Evolutionary conservation across 2,797 vertebrate genomes (phyloP), one percentile per base, ranked within the genome.

Genomic region (Acanthornis magna): DNA sequence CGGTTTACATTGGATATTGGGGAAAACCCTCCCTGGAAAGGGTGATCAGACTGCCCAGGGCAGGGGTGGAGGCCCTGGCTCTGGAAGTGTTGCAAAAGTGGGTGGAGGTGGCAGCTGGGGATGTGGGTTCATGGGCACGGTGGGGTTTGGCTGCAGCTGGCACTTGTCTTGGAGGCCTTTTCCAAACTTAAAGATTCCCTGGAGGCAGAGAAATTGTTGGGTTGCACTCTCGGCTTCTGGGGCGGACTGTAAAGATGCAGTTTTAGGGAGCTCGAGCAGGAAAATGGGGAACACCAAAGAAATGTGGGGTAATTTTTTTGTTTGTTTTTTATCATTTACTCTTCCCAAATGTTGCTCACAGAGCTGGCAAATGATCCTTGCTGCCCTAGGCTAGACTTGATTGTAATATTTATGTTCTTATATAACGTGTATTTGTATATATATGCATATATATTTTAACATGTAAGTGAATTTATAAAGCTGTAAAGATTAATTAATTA

Each of bases 41-140:
- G 5, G 11, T 10, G 15, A 2, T 17, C n/a, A 42, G 53, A 11
- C 36, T 50, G 29, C 16, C 43, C 32, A 25, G 36, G 48, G 48
- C 34, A 36, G 19, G 7, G 16, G 13, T 4, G 22, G 22, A 38
- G 42, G 16, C 13, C 12, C 27, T 1, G 2, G 25, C 14, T 29
- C 38, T 20, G 58, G n/a, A n/a, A n/a, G n/a, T n/a, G n/a, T n/a
- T n/a, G n/a, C n/a, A n/a, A n/a, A n/a, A n/a, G n/a, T n/a, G n/a
- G 21, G 73, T 26, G 30, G 11, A 15, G 14, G 32, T 57, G 78
- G 9, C 71, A 43, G 30, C 22, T 30, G 25, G 4, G 25, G 5
- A 3, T 7, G 10, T 36, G 32, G 16, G 1, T 16, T 4, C 0
- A 0, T 26, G 57, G 15, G 12, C 51, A 5, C 1, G 4, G 6